Evolutionary conservation across 2,888 invertebrate genomes (phyloP).

Genomic region (Zeuzera pyrina): DNA sequence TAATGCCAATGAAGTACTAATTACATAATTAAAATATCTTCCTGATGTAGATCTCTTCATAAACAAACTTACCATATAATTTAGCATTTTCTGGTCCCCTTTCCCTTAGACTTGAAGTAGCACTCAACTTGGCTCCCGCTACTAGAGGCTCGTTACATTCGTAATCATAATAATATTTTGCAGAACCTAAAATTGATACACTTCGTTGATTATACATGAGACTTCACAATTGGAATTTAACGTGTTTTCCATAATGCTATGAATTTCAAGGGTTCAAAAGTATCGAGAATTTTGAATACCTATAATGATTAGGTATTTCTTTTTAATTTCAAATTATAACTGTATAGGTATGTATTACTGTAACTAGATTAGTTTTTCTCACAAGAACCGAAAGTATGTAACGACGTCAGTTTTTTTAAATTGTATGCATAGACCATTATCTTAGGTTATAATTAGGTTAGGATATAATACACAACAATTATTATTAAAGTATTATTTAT

Average conservation of each 20-base stretch:
- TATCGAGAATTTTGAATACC: background rate
- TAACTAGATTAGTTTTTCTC: background rate
- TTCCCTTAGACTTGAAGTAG: slow-evolving; percentile 85
- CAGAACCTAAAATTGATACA: slow-evolving; percentile 40
- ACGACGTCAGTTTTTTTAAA: no score
- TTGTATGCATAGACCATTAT: no score
- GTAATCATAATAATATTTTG: slow-evolving; percentile 61
- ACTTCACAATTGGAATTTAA: slow-evolving; percentile 4
- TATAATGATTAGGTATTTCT: background rate
- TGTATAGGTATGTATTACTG: background rate
- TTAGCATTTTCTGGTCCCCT: slow-evolving; percentile 90
- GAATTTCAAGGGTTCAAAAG: no score
- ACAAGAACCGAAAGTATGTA: background rate
- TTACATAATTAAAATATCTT: no score
- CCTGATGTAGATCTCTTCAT: no score
- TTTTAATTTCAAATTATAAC: slow-evolving; percentile 6
- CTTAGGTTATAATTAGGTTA: no score
- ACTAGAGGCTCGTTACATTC: slow-evolving; percentile 88
- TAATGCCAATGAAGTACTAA: no score
- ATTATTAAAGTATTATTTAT: no score
- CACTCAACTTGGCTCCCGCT: slow-evolving; percentile 80
- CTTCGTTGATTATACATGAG: slow-evolving; percentile 9
- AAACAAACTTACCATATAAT: slow-evolving; percentile 89
- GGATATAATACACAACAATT: no score
- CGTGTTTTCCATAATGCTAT: no score